phyloP scores from a whole-genome alignment of 2,888 invertebrate species.

The Merodon equestris region DNA sequence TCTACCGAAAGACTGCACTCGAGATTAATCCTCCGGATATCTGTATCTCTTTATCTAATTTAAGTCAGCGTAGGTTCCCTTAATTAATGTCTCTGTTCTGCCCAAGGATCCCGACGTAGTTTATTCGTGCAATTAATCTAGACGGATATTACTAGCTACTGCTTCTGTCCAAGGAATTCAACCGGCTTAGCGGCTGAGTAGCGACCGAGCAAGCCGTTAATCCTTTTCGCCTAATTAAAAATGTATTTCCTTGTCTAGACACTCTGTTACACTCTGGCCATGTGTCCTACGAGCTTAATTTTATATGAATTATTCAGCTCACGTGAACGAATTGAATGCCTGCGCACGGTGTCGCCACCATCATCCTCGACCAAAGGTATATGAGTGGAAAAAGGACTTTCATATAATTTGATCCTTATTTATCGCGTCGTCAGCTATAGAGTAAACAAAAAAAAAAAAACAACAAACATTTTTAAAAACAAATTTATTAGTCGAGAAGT shows the following conservation, averaged over 20 bases:
- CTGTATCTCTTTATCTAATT: constrained; percentile 54
- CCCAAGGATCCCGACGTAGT: neutral
- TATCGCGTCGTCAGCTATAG: neutral
- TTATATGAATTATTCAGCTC: constrained; percentile 36
- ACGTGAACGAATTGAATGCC: constrained; percentile 3
- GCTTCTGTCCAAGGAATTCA: neutral
- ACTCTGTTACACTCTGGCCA: constrained; percentile 20
- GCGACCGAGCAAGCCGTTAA: too few relatives aligned
- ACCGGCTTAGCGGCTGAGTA: too few relatives aligned
- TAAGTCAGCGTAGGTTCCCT: constrained; percentile 36
- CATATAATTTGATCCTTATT: constrained; percentile 24
- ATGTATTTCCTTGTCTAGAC: constrained; percentile 62
- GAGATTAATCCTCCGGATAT: constrained; percentile 45
- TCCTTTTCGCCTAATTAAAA: constrained; percentile 38
- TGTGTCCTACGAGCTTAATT: constrained; percentile 34
- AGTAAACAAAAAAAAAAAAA: too few relatives aligned
- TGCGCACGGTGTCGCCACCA: neutral
- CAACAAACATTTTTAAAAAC: too few relatives aligned
- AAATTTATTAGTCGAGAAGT: too few relatives aligned
- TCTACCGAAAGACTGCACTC: constrained; percentile 37
- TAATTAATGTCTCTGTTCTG: constrained; percentile 46
- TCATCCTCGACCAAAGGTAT: too few relatives aligned
- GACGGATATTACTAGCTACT: neutral
- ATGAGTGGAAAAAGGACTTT: neutral
- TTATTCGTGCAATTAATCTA: constrained; percentile 50